Evolutionary conservation across 1,140 invertebrate species (phyloP).

Genomic region (Atta texana): DNA sequence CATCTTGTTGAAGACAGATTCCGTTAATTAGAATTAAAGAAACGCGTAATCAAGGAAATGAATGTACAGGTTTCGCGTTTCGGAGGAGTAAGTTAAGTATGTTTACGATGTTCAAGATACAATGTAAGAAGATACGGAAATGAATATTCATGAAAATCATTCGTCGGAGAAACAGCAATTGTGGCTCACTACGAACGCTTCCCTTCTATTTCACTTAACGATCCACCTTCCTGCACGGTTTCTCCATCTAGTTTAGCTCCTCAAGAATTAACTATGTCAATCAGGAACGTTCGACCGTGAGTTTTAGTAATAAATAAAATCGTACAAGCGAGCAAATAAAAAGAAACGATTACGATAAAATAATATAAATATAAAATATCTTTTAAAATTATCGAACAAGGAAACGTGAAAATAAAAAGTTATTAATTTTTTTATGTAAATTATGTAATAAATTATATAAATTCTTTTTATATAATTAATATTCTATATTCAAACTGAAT

Average conservation of each 20-base stretch:
- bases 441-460: no score
- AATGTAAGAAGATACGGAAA: conserved; percentile 54
- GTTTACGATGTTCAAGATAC: conserved; percentile 63
- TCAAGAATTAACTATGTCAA: conserved; percentile 53
- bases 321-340: neutral
- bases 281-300: conserved; percentile 19
- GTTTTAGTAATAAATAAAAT: conserved; percentile 26
- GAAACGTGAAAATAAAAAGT: neutral
- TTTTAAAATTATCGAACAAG: neutral
- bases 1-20: neutral
- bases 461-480: neutral
- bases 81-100: conserved; percentile 16
- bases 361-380: neutral
- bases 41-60: neutral
- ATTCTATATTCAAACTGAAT: neutral
- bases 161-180: conserved; percentile 59
- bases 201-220: conserved; percentile 71
- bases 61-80: conserved; percentile 35
- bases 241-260: conserved; percentile 27
- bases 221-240: conserved; percentile 50
- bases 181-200: conserved; percentile 50
- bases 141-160: conserved; percentile 72
- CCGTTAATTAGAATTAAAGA: conserved; percentile 38
- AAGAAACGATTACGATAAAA: neutral
- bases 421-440: neutral